Conservation (phyloP, 2,113 vertebrate genomes). For the Tiliqua scincoides region DNA sequence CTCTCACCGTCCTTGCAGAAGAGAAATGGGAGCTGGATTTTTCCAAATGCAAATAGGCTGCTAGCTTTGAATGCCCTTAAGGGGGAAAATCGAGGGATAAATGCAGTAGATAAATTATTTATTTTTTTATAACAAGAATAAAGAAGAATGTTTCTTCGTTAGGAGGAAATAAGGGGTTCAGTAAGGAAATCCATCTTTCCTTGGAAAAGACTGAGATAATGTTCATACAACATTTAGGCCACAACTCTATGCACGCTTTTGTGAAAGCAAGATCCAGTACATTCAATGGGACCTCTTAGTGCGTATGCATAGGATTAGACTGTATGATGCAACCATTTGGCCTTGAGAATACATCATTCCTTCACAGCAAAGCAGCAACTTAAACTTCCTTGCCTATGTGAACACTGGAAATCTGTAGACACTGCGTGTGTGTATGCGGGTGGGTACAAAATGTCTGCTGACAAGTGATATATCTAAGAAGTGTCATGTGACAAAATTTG, state of each 20-base stretch:
- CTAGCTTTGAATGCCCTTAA: too few relatives aligned
- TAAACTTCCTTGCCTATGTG: neutral
- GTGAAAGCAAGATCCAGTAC: neutral
- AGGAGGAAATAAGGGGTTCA: neutral
- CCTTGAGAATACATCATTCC: neutral
- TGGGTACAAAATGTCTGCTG: constrained; percentile 20
- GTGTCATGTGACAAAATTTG: constrained; percentile 19
- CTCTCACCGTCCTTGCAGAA: neutral
- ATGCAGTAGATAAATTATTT: too few relatives aligned
- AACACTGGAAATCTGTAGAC: constrained; percentile 14
- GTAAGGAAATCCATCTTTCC: neutral
- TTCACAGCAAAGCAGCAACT: neutral
- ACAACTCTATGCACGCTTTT: neutral
- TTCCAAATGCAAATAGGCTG: neutral
- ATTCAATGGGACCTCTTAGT: neutral
- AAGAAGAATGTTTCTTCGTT: too few relatives aligned
- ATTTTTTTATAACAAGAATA: too few relatives aligned
- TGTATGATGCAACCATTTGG: neutral
- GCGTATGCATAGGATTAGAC: neutral
- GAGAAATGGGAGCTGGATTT: neutral
- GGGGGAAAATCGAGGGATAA: too few relatives aligned
- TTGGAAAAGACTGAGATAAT: neutral
- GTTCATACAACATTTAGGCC: neutral
- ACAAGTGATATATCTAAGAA: constrained; percentile 23
- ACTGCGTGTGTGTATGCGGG: neutral